Percentiles rank a stretch among this genome's conserved stretches.
These are phyloP conservation scores for Aplidium turbinatum DNA, from an alignment of 23 tunicate genomes.

Conservation along the genomic window DNA sequence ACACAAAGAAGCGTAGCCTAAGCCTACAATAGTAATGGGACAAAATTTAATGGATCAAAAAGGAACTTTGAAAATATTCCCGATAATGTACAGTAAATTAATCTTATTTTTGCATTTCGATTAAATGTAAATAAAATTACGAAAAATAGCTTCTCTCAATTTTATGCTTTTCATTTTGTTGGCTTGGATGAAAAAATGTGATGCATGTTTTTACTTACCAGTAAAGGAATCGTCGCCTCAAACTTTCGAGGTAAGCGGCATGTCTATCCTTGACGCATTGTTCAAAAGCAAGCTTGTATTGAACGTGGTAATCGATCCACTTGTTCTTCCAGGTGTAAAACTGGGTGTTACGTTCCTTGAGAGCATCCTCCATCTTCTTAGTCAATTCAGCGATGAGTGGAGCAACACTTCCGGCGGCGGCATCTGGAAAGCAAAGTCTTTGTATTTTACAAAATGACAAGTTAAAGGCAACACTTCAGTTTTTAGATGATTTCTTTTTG, in stretches of 20 bases:
- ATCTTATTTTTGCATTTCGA: too few species aligned
- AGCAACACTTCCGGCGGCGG: constrained; percentile 25
- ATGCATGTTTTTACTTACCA: constrained; percentile 9
- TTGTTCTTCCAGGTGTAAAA: constrained; percentile 33
- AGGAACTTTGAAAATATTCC: not conserved
- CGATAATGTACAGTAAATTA: too few species aligned
- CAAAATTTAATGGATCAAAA: not conserved
- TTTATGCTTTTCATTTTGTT: not conserved
- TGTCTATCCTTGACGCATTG: constrained; percentile 43
- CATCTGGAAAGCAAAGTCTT: constrained; percentile 7
- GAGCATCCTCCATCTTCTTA: constrained; percentile 18
- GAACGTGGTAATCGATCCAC: constrained; percentile 27
- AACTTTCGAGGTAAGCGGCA: constrained; percentile 2
- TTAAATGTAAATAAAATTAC: too few species aligned
- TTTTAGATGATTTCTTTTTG: too few species aligned
- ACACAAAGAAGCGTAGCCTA: too few species aligned
- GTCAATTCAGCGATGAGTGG: constrained; percentile 22
- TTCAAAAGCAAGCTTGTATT: constrained; percentile 21
- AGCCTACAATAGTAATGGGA: too few species aligned
- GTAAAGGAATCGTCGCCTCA: not conserved
- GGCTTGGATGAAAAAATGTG: too few species aligned
- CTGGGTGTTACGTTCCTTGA: constrained; percentile 4
- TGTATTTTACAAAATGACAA: too few species aligned
- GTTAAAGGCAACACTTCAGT: too few species aligned
- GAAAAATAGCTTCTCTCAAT: too few species aligned